Evolutionary conservation across 2,113 vertebrate species (phyloP).

Genomic region (Scomber scombrus): DNA sequence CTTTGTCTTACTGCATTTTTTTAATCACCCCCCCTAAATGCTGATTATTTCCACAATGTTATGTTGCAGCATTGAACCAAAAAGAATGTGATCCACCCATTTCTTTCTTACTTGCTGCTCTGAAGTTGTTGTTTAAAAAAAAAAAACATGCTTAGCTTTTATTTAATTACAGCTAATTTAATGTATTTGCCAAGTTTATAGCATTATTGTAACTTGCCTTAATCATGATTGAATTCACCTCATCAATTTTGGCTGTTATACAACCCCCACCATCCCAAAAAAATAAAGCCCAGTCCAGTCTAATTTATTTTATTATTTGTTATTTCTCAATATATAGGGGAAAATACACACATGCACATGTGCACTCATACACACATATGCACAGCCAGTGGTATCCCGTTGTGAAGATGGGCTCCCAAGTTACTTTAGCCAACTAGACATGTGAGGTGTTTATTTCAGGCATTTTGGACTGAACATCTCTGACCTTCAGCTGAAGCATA

Average conservation of each 20-base stretch:
- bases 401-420: conserved; percentile 44
- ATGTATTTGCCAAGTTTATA: not conserved
- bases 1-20: not conserved
- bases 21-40: not conserved
- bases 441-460: conserved; percentile 73
- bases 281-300: too few relatives aligned
- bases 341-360: not conserved
- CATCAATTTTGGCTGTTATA: conserved; percentile 28
- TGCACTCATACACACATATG: not conserved
- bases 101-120: not conserved
- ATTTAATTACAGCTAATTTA: not conserved
- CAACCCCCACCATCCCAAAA: not conserved
- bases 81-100: not conserved
- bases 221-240: conserved; percentile 13
- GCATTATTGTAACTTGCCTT: conserved; percentile 1
- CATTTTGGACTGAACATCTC: conserved; percentile 77
- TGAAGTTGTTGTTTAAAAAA: too few relatives aligned
- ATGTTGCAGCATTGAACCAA: not conserved
- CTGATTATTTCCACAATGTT: not conserved
- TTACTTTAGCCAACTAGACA: conserved; percentile 52
- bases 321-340: conserved; percentile 11
- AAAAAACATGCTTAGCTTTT: not conserved
- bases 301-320: too few relatives aligned
- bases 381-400: conserved; percentile 20
- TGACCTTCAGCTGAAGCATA: conserved; percentile 86